Evolutionary conservation across 1,140 invertebrate genomes (phyloP).

Genomic region (Apis dorsata): DNA sequence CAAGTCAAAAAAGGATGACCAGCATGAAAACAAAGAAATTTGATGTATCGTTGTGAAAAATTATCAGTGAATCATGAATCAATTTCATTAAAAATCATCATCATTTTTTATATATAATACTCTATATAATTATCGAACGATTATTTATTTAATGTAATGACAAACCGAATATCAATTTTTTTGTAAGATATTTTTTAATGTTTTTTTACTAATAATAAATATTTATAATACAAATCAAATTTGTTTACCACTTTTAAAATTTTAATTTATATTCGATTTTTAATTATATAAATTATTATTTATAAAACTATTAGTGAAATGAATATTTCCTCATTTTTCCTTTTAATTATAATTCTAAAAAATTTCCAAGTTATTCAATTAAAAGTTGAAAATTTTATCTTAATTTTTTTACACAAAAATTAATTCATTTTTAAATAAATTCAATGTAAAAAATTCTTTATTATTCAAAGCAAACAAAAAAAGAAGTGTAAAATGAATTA

Average conservation of each 20-base stretch:
- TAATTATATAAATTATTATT: background rate
- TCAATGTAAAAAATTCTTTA: no score
- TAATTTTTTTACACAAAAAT: no score
- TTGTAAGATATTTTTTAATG: constrained; percentile 4
- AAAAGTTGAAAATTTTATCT: no score
- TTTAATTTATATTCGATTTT: background rate
- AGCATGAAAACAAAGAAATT: background rate
- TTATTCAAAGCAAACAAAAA: no score
- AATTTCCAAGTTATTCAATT: no score
- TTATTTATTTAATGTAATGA: constrained; percentile 4
- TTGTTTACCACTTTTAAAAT: background rate
- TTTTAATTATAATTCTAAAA: no score
- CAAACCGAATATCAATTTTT: background rate
- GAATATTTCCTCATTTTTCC: no score
- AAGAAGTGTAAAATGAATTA: no score
- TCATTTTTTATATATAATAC: no score
- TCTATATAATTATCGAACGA: background rate
- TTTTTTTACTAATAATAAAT: constrained; percentile 1
- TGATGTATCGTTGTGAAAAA: background rate
- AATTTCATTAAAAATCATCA: background rate
- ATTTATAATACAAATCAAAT: background rate
- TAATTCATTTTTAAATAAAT: no score
- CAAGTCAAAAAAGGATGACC: constrained; percentile 32
- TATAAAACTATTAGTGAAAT: no score
- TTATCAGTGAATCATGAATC: constrained; percentile 3